Percentiles rank a stretch among this genome's conserved stretches.
Evolutionary conservation across 2,797 vertebrate genomes (phyloP).

Genomic region (Danio tinwini): DNA sequence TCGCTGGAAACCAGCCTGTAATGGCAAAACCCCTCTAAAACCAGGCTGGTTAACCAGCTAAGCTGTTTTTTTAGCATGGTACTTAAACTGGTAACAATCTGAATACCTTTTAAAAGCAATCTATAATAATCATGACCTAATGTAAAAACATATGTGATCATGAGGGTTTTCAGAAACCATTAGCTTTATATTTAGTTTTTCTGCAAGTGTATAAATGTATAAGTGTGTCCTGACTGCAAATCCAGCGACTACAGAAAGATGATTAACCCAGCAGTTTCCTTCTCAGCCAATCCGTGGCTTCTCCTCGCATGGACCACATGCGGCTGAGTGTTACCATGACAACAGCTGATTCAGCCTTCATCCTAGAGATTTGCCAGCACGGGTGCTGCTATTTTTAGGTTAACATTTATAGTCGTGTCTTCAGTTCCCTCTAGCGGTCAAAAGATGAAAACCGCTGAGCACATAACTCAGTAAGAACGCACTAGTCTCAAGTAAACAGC

Average conservation of each 20-base stretch:
- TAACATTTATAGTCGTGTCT: not conserved
- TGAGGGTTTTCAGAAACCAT: too few species aligned
- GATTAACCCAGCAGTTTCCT: slow-evolving; percentile 6
- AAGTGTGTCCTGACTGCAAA: not conserved
- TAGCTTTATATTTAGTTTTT: not conserved
- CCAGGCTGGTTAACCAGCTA: too few species aligned
- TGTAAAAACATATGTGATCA: too few species aligned
- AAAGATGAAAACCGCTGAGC: too few species aligned
- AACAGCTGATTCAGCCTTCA: slow-evolving; percentile 69
- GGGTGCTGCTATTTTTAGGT: slow-evolving; percentile 76
- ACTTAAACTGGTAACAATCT: too few species aligned
- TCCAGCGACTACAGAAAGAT: not conserved
- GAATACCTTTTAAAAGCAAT: too few species aligned
- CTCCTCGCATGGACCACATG: not conserved
- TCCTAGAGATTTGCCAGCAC: slow-evolving; percentile 72
- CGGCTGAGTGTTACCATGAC: slow-evolving; percentile 43
- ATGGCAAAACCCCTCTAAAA: too few species aligned
- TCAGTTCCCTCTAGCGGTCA: slow-evolving; percentile 44
- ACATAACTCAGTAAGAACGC: not conserved
- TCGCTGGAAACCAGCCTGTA: too few species aligned
- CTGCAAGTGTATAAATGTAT: not conserved
- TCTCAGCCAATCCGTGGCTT: slow-evolving; percentile 3
- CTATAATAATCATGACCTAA: too few species aligned
- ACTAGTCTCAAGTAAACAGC: slow-evolving; percentile 60
- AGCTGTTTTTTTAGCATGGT: too few species aligned